Percentiles rank a stretch among this genome's conserved stretches.
These are phyloP conservation scores for Mustela erminea DNA, from an alignment of 2,797 vertebrate species.

Conservation along the genomic window DNA sequence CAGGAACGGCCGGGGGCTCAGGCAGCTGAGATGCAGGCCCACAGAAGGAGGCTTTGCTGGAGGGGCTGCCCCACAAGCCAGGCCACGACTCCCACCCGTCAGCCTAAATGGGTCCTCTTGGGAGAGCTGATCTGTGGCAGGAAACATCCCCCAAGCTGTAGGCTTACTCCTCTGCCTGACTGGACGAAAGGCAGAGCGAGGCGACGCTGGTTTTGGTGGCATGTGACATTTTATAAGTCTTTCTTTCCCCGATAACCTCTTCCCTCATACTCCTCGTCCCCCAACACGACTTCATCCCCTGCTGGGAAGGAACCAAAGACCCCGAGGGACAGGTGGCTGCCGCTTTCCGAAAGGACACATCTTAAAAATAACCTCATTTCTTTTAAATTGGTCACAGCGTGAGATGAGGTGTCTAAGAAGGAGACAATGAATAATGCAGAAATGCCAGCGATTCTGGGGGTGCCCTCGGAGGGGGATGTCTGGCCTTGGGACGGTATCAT, in stretches of 20 bases:
- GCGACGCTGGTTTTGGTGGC: background rate
- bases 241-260: background rate
- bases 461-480: rapidly evolving
- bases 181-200: background rate
- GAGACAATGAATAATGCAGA: slow-evolving; percentile 65
- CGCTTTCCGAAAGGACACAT: slow-evolving; percentile 46
- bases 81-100: rapidly evolving
- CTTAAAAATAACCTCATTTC: slow-evolving; percentile 65
- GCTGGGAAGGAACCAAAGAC: background rate
- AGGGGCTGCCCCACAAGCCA: background rate
- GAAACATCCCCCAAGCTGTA: rapidly evolving
- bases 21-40: rapidly evolving
- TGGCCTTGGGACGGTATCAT: background rate
- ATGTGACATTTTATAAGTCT: background rate
- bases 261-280: background rate
- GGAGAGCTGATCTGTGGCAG: background rate
- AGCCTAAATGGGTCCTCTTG: background rate
- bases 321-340: background rate
- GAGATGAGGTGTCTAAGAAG: background rate
- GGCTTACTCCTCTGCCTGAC: background rate
- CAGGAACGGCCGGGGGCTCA: rapidly evolving
- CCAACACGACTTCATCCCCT: background rate
- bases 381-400: slow-evolving; percentile 5
- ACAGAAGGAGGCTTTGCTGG: rapidly evolving
- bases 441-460: slow-evolving; percentile 31